phyloP scores from a whole-genome alignment of 2,888 invertebrate genomes.

The Gymnosoma rotundatum region DNA sequence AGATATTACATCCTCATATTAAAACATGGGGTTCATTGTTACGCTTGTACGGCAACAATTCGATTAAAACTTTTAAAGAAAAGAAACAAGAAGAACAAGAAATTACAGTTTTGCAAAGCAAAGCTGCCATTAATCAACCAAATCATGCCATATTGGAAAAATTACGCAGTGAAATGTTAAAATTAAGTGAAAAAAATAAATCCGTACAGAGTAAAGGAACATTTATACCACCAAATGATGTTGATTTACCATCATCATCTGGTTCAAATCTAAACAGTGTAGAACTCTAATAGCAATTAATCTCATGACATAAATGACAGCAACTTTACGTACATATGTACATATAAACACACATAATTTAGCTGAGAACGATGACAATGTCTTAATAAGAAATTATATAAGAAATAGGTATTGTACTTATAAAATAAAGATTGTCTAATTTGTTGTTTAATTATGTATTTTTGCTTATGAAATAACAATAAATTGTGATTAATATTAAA shows the following conservation, averaged over 20 bases:
- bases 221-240: conserved; percentile 85
- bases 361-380: conserved; percentile 22
- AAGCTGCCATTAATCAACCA: conserved; percentile 94
- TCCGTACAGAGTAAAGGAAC: conserved; percentile 86
- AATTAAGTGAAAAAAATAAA: conserved; percentile 86
- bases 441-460: background rate
- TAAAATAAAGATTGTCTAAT: conserved; percentile 14
- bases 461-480: conserved; percentile 12
- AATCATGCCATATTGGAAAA: conserved; percentile 95
- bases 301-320: conserved; percentile 40
- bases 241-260: conserved; percentile 87
- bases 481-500: conserved; percentile 40
- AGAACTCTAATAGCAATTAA: conserved; percentile 84
- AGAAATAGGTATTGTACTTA: background rate
- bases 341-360: background rate
- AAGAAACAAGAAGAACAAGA: conserved; percentile 96
- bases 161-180: conserved; percentile 90
- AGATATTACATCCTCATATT: conserved; percentile 96
- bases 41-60: conserved; percentile 95
- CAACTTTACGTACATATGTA: background rate
- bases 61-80: conserved; percentile 94
- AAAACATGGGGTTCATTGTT: conserved; percentile 96
- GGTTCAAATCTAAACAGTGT: conserved; percentile 91
- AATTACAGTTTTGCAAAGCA: conserved; percentile 93
- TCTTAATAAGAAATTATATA: background rate